These are phyloP conservation scores for Melipona quadrifasciata DNA, from an alignment of 1,140 invertebrate genomes.

Conservation along the genomic window DNA sequence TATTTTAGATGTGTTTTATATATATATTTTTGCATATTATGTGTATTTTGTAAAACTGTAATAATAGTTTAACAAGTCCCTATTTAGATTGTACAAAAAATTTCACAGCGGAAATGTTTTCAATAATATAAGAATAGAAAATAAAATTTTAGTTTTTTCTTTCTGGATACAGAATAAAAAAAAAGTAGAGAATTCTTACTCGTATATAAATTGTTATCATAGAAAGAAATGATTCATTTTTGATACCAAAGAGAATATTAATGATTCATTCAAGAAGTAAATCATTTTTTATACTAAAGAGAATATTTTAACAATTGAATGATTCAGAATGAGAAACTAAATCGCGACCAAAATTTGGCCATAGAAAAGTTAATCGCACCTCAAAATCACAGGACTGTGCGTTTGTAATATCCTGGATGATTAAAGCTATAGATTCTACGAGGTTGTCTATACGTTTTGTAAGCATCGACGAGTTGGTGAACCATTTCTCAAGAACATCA, in stretches of 20 bases:
- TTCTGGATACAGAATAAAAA: background rate
- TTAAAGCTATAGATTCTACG: constrained; percentile 54
- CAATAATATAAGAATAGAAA: background rate
- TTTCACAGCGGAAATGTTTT: background rate
- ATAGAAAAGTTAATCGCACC: constrained; percentile 41
- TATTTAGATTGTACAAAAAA: background rate
- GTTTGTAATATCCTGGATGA: constrained; percentile 54
- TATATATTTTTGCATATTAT: background rate
- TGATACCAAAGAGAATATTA: background rate
- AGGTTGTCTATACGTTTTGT: constrained; percentile 56
- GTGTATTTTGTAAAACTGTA: background rate
- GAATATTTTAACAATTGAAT: background rate
- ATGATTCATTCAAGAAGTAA: too few relatives aligned
- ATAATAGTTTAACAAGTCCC: too few relatives aligned
- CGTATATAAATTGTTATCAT: too few relatives aligned
- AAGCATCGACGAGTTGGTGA: constrained; percentile 56
- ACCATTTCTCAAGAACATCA: constrained; percentile 58
- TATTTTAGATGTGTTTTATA: background rate
- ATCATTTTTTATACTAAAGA: background rate
- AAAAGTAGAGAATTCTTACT: background rate
- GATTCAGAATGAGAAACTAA: constrained; percentile 22
- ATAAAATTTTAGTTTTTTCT: background rate
- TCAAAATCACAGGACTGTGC: constrained; percentile 55
- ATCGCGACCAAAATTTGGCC: background rate
- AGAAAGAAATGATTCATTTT: background rate